These are phyloP conservation scores for Chrosomus eos DNA, from an alignment of 2,797 vertebrate species.

Conservation along the genomic window DNA sequence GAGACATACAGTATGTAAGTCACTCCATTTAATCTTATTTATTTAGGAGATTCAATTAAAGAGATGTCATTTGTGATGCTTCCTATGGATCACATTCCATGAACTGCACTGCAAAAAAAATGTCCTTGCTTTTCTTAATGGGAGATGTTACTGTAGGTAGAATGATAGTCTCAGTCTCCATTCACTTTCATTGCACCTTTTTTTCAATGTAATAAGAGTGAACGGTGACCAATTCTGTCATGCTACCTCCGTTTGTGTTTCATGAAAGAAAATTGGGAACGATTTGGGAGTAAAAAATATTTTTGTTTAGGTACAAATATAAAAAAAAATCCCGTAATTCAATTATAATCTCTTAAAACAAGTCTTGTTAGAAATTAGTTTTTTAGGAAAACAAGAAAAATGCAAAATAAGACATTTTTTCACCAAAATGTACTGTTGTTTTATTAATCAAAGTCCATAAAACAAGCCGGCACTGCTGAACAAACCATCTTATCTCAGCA, in stretches of 20 bases:
- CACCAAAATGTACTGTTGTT: not conserved
- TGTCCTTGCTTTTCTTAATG: not conserved
- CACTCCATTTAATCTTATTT: not conserved
- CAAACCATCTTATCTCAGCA: not conserved
- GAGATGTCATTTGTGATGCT: not conserved
- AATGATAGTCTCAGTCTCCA: too few relatives aligned
- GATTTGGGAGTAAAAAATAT: not conserved
- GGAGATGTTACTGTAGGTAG: too few relatives aligned
- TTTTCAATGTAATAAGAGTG: not conserved
- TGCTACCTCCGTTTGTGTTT: not conserved
- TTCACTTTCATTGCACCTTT: not conserved
- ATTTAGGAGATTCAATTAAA: not conserved
- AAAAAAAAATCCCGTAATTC: too few relatives aligned
- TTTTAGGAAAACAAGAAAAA: too few relatives aligned
- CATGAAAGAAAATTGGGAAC: not conserved
- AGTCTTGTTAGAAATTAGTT: too few relatives aligned
- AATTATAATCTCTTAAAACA: too few relatives aligned
- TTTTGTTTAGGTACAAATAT: too few relatives aligned
- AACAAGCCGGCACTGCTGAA: not conserved
- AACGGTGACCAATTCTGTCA: not conserved
- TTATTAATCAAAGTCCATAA: not conserved
- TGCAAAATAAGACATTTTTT: not conserved
- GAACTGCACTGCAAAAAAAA: not conserved
- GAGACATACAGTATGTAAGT: not conserved
- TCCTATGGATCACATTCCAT: not conserved